Conservation (phyloP, 2,888 invertebrate genomes). For the Schizaphis graminum region DNA sequence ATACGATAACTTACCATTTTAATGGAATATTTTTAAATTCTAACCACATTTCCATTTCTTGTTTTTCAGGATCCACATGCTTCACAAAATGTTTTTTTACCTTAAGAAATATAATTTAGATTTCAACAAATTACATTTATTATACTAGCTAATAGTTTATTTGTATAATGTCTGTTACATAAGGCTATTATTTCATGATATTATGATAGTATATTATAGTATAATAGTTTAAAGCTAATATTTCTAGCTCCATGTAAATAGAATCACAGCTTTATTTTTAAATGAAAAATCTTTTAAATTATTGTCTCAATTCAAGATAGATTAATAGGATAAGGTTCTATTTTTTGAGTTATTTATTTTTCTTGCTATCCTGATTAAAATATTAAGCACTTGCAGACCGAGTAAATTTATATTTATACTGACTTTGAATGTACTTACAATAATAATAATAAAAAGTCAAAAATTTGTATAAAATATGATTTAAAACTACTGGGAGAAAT, state of each 20-base stretch:
- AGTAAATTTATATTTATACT: background rate
- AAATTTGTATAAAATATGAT: background rate
- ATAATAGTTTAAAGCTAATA: background rate
- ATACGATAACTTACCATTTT: constrained; percentile 77
- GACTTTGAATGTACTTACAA: background rate
- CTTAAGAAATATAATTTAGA: constrained; percentile 72
- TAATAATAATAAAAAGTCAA: background rate
- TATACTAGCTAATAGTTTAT: background rate
- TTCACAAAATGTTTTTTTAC: constrained; percentile 90
- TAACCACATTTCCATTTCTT: constrained; percentile 93
- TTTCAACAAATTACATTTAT: background rate
- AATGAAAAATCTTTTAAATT: background rate
- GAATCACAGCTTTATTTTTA: background rate
- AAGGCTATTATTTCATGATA: background rate
- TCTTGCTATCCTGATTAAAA: background rate
- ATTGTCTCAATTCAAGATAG: background rate
- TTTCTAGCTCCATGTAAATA: background rate
- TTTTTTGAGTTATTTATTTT: background rate
- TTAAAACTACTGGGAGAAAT: background rate
- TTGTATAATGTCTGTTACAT: background rate
- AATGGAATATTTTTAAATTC: constrained; percentile 92
- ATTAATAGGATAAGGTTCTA: background rate
- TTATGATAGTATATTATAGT: no score
- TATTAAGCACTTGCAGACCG: background rate
- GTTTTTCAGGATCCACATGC: constrained; percentile 84